These are phyloP conservation scores for Triplophysa rosa DNA, from an alignment of 2,113 vertebrate genomes.

Conservation along the genomic window DNA sequence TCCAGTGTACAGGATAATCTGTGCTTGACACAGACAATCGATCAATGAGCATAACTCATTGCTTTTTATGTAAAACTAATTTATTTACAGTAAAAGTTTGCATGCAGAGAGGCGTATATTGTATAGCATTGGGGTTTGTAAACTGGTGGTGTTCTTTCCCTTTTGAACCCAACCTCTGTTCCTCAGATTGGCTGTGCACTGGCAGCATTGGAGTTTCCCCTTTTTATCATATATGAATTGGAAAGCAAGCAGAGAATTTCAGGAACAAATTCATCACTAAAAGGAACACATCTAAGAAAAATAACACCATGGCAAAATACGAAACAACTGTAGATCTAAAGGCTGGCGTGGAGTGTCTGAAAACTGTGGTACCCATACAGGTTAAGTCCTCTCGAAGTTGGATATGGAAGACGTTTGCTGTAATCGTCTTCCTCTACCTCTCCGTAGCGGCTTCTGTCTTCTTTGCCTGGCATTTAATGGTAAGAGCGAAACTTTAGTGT, in stretches of 20 bases:
- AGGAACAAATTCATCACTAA: constrained; percentile 47
- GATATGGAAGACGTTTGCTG: constrained; percentile 57
- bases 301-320: constrained; percentile 62
- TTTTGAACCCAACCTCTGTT: constrained; percentile 51
- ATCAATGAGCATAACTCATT: too few species aligned
- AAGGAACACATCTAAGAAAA: constrained; percentile 41
- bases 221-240: constrained; percentile 27
- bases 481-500: constrained; percentile 9
- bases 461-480: constrained; percentile 52
- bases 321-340: constrained; percentile 62
- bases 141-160: constrained; percentile 60
- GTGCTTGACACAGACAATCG: too few species aligned
- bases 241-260: constrained; percentile 16
- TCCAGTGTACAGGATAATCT: too few species aligned
- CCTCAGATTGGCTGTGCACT: constrained; percentile 45
- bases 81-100: too few species aligned
- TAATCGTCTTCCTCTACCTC: constrained; percentile 44
- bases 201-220: constrained; percentile 79
- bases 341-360: constrained; percentile 49
- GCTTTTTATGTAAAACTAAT: too few species aligned
- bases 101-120: too few species aligned
- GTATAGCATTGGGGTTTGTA: constrained; percentile 31
- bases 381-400: constrained; percentile 48
- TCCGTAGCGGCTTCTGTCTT: constrained; percentile 55
- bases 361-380: constrained; percentile 56